phyloP scores from a whole-genome alignment of 2,888 invertebrate genomes.

The Melipona beecheii region DNA sequence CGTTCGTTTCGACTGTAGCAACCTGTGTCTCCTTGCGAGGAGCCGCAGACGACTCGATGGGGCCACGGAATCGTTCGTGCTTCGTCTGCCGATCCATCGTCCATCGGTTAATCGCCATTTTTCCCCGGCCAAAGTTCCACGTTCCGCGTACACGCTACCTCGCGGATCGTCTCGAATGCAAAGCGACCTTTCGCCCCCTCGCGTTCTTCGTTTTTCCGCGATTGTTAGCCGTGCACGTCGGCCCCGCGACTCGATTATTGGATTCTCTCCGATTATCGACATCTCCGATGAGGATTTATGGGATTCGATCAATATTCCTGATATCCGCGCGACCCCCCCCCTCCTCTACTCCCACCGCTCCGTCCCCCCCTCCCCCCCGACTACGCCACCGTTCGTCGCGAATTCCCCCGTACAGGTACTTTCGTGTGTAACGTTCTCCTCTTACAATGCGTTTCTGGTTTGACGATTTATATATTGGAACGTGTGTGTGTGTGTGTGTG shows the following conservation, averaged over 20 bases:
- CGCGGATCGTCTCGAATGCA: not conserved
- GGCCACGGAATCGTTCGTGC: no score
- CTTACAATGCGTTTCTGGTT: not conserved
- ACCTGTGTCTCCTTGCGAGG: slow-evolving; percentile 7
- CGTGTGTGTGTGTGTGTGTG: not conserved
- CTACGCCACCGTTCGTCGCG: not conserved
- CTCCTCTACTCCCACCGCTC: no score
- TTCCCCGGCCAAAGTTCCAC: not conserved
- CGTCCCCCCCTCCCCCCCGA: not conserved
- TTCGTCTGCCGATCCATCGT: not conserved
- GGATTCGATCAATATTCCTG: slow-evolving; percentile 15
- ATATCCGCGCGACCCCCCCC: not conserved
- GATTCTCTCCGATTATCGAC: slow-evolving; percentile 26
- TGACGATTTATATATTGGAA: not conserved
- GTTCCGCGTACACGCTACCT: not conserved
- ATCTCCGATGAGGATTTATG: slow-evolving; percentile 21
- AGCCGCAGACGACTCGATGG: not conserved
- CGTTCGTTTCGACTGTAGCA: not conserved
- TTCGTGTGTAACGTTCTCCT: not conserved
- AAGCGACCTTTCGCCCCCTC: slow-evolving; percentile 1
- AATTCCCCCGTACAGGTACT: not conserved
- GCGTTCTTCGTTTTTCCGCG: slow-evolving; percentile 7
- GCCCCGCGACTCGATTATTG: slow-evolving; percentile 22
- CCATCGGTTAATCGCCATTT: slow-evolving; percentile 21
- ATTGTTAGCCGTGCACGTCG: slow-evolving; percentile 5